Evolutionary conservation across 1,140 invertebrate species (phyloP).

Genomic region (Penaeus vannamei): DNA sequence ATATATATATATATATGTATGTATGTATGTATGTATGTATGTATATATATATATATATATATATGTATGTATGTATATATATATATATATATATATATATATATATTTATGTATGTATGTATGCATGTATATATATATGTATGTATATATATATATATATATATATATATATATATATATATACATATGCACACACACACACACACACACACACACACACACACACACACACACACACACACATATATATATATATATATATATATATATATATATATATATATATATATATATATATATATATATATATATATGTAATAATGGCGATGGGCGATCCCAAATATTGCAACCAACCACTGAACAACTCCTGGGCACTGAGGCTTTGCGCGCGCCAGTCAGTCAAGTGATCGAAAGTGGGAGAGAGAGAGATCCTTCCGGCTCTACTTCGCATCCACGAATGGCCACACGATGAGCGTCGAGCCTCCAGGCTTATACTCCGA

Average conservation of each 20-base stretch:
- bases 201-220: not conserved
- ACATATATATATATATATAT: not conserved
- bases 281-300: conserved; percentile 33
- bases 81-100: not conserved
- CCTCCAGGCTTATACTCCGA: too few species aligned
- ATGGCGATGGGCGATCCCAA: not conserved
- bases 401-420: too few species aligned
- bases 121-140: conserved; percentile 1
- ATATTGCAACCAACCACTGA: not conserved
- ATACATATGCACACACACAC: conserved; percentile 1
- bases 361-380: not conserved
- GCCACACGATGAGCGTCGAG: too few species aligned
- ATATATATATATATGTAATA: conserved; percentile 3
- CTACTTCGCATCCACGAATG: too few species aligned
- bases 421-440: too few species aligned
- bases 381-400: too few species aligned
- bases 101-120: not conserved
- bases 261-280: conserved; percentile 27
- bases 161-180: conserved; percentile 33
- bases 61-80: conserved; percentile 16
- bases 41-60: conserved; percentile 33
- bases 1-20: conserved; percentile 22
- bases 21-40: conserved; percentile 33
- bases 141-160: conserved; percentile 21
- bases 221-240: not conserved